Base-by-base conservation (phyloP, 1,140 invertebrate species). In the Heliothis virescens region DNA sequence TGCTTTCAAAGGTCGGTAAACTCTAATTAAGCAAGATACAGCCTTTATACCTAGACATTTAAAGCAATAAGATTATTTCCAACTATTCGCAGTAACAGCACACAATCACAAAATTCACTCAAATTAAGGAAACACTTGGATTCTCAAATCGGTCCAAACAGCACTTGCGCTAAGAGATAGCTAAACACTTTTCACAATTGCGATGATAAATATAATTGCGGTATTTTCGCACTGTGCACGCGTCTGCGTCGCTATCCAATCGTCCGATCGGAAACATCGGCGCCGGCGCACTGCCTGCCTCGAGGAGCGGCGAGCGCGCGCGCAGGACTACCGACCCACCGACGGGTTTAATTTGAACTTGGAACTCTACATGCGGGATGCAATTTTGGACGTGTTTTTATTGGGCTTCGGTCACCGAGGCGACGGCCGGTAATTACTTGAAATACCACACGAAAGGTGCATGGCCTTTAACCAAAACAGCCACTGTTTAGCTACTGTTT, bases 211-310 rank as follows among this genome's bases (percentile, higher is more conserved):
- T 78, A 79, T 81, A 82, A 81, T 82, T 85, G 86, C 87, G 80
- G 62, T 86, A 80, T 79, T 82, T 87, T 86, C 82, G 85, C 84
- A 85, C 72, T 78, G 78, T 72, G 67, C 67, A 74, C 80, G 82
- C 79, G 73, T 83, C 77, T 76, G 77, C 85, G 77, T 60, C 75
- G 79, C 83, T 77, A 85, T 78, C 77, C 80, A 85, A 85, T 86
- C 91, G 88, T 85, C 88, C 91, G 89, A 81, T 86, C 91, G 82
- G 84, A 88, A 72, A 86, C 85, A 80, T 87, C 88, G 85, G 88
- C 89, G 89, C 87, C 79, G 76, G 88, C 89, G 89, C 89, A 92
- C 91, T 92, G 88, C 79, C 52, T 73, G 72, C 59, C 15, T 53
- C 60, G 79, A 71, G 72, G 63, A 78, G 79, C 71, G 85, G 82